Conservation (phyloP, 1,140 invertebrate species). For the Scaptodrosophila lebanonensis region DNA sequence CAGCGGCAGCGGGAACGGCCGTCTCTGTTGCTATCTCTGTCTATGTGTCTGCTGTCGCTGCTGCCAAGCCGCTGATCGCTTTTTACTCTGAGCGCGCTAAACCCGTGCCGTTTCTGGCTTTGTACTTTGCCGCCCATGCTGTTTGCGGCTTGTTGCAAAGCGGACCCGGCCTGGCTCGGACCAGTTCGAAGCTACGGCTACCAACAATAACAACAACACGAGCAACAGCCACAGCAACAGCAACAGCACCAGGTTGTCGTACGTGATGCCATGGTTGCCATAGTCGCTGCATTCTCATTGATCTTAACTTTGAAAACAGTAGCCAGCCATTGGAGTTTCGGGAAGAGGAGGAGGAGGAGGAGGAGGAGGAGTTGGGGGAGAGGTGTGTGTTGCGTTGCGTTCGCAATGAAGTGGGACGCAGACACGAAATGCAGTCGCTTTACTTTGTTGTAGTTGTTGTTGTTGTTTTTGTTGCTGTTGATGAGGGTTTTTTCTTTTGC, state of each 20-base stretch:
- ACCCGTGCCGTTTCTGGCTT: constrained; percentile 76
- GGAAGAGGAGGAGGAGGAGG: constrained; percentile 19
- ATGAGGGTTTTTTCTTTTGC: constrained; percentile 1
- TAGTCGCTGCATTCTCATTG: constrained; percentile 67
- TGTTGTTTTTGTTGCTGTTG: constrained; percentile 18
- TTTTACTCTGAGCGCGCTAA: constrained; percentile 76
- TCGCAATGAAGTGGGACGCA: constrained; percentile 49
- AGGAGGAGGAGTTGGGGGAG: constrained; percentile 9
- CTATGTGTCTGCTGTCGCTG: no score
- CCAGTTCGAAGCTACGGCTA: not conserved
- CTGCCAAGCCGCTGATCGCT: constrained; percentile 61
- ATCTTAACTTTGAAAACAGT: constrained; percentile 76
- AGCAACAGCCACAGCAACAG: constrained; percentile 4
- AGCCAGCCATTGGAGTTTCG: constrained; percentile 55
- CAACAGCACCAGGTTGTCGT: constrained; percentile 25
- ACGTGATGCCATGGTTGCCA: constrained; percentile 25
- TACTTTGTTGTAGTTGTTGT: constrained; percentile 4
- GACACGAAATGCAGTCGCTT: constrained; percentile 48
- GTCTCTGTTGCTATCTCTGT: no score
- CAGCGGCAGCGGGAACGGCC: no score
- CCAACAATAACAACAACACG: not conserved
- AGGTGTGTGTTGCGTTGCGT: constrained; percentile 12
- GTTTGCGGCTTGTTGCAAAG: constrained; percentile 73
- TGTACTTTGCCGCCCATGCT: constrained; percentile 65
- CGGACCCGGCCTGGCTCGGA: constrained; percentile 26